phyloP scores from a whole-genome alignment of 2,797 vertebrate species.

The Amazona finschi region DNA sequence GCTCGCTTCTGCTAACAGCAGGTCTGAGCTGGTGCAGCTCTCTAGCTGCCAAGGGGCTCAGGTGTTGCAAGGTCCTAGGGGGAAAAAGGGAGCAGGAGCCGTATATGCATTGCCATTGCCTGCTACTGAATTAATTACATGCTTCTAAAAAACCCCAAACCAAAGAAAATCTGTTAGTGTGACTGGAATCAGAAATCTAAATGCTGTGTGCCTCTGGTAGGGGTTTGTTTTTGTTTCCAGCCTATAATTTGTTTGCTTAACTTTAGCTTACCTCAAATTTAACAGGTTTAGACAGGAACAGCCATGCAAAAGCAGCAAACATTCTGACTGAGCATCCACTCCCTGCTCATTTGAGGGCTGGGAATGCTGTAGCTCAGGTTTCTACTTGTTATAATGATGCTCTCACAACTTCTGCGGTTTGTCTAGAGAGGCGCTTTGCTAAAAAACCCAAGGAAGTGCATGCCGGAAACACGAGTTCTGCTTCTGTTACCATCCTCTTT shows the following conservation, averaged over 20 bases:
- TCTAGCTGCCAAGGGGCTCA: background rate
- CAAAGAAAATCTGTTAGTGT: background rate
- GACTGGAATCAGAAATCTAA: background rate
- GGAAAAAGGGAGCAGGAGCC: background rate
- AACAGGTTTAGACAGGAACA: slow-evolving; percentile 54
- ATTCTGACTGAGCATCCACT: slow-evolving; percentile 46
- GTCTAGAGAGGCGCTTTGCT: background rate
- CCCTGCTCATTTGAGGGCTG: slow-evolving; percentile 49
- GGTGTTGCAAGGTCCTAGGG: background rate
- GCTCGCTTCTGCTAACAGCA: background rate
- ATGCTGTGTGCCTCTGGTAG: background rate
- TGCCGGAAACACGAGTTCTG: background rate
- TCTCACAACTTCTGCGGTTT: slow-evolving; percentile 34
- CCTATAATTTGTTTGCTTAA: slow-evolving; percentile 33
- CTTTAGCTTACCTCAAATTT: slow-evolving; percentile 46
- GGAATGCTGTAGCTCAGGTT: slow-evolving; percentile 66
- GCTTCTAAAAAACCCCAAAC: background rate
- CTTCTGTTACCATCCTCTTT: background rate
- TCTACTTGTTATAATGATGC: slow-evolving; percentile 30
- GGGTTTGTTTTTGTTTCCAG: background rate
- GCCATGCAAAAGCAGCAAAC: slow-evolving; percentile 29
- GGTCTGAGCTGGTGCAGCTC: background rate
- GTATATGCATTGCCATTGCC: background rate
- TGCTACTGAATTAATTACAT: background rate
- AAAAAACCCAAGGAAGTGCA: background rate